Conservation (phyloP, 1,140 invertebrate genomes). For the Temnothorax longispinosus region DNA sequence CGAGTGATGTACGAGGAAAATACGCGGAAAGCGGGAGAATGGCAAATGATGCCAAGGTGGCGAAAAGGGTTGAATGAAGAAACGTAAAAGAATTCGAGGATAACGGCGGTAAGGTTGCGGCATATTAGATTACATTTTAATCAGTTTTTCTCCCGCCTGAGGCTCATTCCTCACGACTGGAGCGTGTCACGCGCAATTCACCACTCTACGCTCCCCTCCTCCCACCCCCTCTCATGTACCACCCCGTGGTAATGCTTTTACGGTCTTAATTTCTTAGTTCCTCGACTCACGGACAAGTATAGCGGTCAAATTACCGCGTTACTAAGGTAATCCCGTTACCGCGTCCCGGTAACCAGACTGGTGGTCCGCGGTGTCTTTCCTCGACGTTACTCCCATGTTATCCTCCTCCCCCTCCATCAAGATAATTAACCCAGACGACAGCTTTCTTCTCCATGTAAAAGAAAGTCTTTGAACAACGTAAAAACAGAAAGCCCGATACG, state of each 20-base stretch:
- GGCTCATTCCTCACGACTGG: constrained; percentile 43
- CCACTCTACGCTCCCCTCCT: neutral
- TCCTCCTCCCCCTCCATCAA: constrained; percentile 34
- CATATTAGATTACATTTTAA: constrained; percentile 78
- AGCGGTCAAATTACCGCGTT: constrained; percentile 69
- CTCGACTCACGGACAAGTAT: constrained; percentile 72
- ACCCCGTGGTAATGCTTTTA: constrained; percentile 74
- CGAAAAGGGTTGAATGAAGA: constrained; percentile 40
- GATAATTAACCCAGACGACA: constrained; percentile 64
- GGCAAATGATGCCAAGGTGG: constrained; percentile 23
- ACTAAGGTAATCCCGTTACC: constrained; percentile 71
- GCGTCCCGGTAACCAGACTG: constrained; percentile 59
- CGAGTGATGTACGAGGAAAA: constrained; percentile 38
- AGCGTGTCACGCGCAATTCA: constrained; percentile 52
- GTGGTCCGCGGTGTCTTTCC: constrained; percentile 57
- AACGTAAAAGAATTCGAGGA: constrained; percentile 54
- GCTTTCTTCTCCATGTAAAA: constrained; percentile 34
- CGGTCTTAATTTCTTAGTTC: constrained; percentile 78
- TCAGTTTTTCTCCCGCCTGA: constrained; percentile 59
- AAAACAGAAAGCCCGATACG: constrained; percentile 58
- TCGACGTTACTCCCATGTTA: constrained; percentile 68
- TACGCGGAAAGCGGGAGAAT: constrained; percentile 49
- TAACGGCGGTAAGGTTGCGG: constrained; percentile 41
- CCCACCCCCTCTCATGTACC: constrained; percentile 32
- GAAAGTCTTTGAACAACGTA: constrained; percentile 20